These are phyloP conservation scores for Apeltes quadracus DNA, from an alignment of 2,113 vertebrate species.

Conservation along the genomic window DNA sequence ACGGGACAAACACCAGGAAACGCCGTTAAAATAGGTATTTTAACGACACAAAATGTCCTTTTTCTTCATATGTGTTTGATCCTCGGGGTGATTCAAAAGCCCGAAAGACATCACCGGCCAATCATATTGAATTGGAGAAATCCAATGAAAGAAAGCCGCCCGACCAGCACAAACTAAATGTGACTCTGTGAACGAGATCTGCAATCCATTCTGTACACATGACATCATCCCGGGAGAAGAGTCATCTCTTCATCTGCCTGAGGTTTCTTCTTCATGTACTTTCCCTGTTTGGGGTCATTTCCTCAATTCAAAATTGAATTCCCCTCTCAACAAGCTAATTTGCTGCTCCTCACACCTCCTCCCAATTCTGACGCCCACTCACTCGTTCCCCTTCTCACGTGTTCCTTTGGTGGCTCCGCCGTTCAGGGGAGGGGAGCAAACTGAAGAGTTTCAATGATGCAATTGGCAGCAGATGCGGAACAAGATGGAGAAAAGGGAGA, in stretches of 20 bases:
- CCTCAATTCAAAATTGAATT: constrained; percentile 42
- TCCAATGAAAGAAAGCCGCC: no score
- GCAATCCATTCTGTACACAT: background rate
- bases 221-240: background rate
- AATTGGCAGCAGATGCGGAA: constrained; percentile 74
- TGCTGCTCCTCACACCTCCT: no score
- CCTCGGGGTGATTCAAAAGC: no score
- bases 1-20: background rate
- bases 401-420: constrained; percentile 36
- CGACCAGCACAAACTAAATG: background rate
- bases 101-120: background rate
- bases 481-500: constrained; percentile 73
- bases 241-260: background rate
- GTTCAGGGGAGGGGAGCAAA: constrained; percentile 62
- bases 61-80: background rate
- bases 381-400: constrained; percentile 36
- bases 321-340: constrained; percentile 40
- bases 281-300: background rate
- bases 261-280: background rate
- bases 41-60: background rate
- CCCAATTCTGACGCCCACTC: constrained; percentile 21
- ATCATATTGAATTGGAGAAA: background rate
- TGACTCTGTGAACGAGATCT: background rate
- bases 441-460: constrained; percentile 71
- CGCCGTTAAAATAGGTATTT: background rate